Conservation (phyloP, 2,888 invertebrate genomes). For the Lysandra bellargus region DNA sequence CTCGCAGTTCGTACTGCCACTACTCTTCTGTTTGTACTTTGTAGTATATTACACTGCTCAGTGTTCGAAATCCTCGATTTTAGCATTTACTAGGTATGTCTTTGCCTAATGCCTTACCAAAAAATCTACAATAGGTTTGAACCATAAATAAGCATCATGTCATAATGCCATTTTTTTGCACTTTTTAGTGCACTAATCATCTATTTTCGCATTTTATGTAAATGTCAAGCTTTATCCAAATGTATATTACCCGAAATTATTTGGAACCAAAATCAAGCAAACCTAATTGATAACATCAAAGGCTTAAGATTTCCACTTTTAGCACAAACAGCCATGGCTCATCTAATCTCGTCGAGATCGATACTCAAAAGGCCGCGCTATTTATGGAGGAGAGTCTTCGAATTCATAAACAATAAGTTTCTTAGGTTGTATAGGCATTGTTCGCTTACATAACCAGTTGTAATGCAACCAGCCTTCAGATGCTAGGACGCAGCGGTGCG, state of each 20-base stretch:
- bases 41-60: neutral
- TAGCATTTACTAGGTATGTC: too few species aligned
- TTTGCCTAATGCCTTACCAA: too few species aligned
- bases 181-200: too few species aligned
- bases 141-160: too few species aligned
- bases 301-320: neutral
- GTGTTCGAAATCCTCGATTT: neutral
- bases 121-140: too few species aligned
- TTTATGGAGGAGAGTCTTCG: conserved; percentile 8
- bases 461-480: conserved; percentile 66
- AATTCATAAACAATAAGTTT: conserved; percentile 17
- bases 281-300: neutral
- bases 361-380: conserved; percentile 4
- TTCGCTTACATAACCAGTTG: conserved; percentile 23
- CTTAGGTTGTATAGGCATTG: conserved; percentile 28
- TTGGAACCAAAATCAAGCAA: neutral
- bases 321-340: conserved; percentile 23
- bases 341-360: conserved; percentile 3
- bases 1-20: neutral
- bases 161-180: too few species aligned
- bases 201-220: too few species aligned
- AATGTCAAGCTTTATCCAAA: neutral
- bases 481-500: conserved; percentile 68
- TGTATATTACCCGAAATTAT: neutral
- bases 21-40: neutral